Base-by-base conservation (phyloP, 92 coral and sea anemone species). In the Zoanthus sociatus region DNA sequence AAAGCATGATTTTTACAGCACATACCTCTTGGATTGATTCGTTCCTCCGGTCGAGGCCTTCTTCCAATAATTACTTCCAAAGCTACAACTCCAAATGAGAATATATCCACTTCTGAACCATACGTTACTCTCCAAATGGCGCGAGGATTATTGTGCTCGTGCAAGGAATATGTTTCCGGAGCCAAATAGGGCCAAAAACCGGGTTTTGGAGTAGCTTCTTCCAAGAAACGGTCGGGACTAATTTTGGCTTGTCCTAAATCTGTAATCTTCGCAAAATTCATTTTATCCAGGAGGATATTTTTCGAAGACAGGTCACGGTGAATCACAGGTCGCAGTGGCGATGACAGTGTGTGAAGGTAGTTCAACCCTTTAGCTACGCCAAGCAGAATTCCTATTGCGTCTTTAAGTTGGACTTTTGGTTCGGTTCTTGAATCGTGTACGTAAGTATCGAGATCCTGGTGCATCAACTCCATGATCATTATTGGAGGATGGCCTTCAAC, bases 191-290 rank as follows among this genome's bases (percentile, higher is more conserved):
- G 84, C 26, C 58, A 20, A 14, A 84, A 74, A 0, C 93, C 93
- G 4, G 93, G 93, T 12, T 72, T 77, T 12, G 93, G 93, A 16
- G 93, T 87, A 21, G 61, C 61, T 12, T 9, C 54, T 4, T 45
- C 4, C 15, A 66, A 55, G 21, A 7, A 7, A 8, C 30, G 63
- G 12, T 66, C 30, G n/a, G 76, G 81, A 17, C 70, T 67, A 17
- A 86, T 81, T 64, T 56, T 90, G 4, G 93, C 93, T 71, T 90
- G 93, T 0, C 93, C 93, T 44, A 90, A 86, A 78, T 90, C 93
- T 21, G 93, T 75, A 44, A 90, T 87, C 76, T 90, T 90, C 15
- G 93, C 93, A 37, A 67, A 55, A 47, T 70, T 77, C 68, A 76
- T 90, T 12, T 76, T 56, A 74, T 90, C 90, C 33, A 90, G 53